These are phyloP conservation scores for Huso huso DNA, from an alignment of 2,797 vertebrate species.

Conservation along the genomic window DNA sequence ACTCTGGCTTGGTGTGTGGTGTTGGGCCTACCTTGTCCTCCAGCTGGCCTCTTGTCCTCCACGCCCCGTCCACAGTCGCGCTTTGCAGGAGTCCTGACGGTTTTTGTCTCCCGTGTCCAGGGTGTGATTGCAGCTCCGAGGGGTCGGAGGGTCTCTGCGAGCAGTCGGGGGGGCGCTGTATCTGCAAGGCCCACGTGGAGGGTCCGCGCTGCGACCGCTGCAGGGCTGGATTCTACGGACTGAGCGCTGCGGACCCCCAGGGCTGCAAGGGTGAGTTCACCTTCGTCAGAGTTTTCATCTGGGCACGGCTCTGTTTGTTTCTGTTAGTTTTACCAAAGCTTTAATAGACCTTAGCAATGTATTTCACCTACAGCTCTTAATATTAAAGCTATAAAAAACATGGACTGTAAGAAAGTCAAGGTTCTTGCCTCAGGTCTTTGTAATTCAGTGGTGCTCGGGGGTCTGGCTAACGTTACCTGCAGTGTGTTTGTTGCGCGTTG, in stretches of 20 bases:
- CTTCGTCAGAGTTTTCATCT: not conserved
- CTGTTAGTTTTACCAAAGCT: not conserved
- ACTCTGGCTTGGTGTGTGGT: no score
- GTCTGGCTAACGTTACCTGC: not conserved
- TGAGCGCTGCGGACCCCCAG: slow-evolving; percentile 59
- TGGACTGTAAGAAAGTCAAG: not conserved
- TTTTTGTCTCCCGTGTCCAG: slow-evolving; percentile 37
- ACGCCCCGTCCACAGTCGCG: no score
- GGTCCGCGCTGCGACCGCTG: slow-evolving; percentile 81
- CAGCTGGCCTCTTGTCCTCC: no score
- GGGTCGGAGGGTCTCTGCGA: slow-evolving; percentile 71
- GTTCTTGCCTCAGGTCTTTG: slow-evolving; percentile 2
- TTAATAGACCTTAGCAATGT: no score
- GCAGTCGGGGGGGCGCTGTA: slow-evolving; percentile 56
- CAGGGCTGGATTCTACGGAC: slow-evolving; percentile 66
- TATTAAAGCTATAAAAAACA: not conserved
- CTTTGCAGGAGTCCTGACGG: not conserved
- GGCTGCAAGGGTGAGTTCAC: slow-evolving; percentile 78
- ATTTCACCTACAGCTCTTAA: no score
- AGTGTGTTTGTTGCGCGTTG: not conserved
- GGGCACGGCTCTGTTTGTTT: not conserved
- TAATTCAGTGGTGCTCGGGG: slow-evolving; percentile 9
- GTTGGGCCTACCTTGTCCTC: no score
- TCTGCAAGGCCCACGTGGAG: slow-evolving; percentile 79
- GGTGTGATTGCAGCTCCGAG: slow-evolving; percentile 72